Percentiles rank a stretch among this genome's conserved stretches.
phyloP scores from a whole-genome alignment of 53 echinoderm and acorn worm genomes.

The Paracentrotus lividus region DNA sequence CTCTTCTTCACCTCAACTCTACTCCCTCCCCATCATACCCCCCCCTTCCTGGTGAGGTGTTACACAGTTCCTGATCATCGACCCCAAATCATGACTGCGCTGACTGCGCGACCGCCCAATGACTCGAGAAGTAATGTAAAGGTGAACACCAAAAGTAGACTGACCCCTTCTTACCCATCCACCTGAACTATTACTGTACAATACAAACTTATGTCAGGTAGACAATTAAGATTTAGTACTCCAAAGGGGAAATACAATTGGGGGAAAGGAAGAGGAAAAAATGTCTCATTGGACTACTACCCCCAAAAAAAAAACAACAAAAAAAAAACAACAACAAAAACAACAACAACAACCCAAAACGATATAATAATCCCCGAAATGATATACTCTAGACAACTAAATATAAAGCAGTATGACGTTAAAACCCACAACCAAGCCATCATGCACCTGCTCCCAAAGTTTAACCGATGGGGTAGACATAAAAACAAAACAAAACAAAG shows the following conservation, averaged over 20 bases:
- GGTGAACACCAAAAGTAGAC: not conserved
- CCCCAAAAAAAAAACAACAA: too few species aligned
- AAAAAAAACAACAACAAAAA: too few species aligned
- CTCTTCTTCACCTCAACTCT: too few species aligned
- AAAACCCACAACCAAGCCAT: not conserved
- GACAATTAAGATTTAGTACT: too few species aligned
- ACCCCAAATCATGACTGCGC: not conserved
- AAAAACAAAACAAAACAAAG: not conserved
- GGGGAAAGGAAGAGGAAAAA: too few species aligned
- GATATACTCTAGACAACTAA: too few species aligned
- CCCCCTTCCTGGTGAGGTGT: not conserved
- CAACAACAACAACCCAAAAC: too few species aligned
- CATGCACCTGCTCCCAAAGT: constrained; percentile 10
- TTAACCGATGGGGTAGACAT: not conserved
- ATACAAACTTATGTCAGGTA: constrained; percentile 27
- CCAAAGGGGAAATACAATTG: too few species aligned
- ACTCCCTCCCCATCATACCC: not conserved
- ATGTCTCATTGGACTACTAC: too few species aligned
- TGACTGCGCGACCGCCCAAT: not conserved
- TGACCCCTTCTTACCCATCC: not conserved
- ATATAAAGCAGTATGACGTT: too few species aligned
- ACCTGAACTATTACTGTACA: not conserved
- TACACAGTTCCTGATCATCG: not conserved
- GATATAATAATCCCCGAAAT: too few species aligned
- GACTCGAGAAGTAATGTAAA: not conserved